Evolutionary conservation across 2,797 vertebrate genomes (phyloP).

Genomic region (Mycteria americana): DNA sequence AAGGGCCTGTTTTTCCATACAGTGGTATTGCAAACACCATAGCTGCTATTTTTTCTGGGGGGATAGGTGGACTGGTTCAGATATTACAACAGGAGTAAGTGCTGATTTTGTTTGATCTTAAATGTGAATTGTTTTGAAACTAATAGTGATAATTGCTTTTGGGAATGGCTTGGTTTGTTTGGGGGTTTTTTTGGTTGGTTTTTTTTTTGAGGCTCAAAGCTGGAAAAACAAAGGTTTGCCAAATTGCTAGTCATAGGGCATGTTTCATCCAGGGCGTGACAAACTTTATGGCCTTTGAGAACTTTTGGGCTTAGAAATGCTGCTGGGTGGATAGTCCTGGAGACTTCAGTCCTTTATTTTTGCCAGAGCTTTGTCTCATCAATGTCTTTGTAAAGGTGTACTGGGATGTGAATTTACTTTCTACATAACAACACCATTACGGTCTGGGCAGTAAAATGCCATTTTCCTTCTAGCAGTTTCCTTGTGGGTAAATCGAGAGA

Average conservation of each 20-base stretch:
- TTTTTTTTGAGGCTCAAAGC: not conserved
- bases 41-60: not conserved
- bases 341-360: not conserved
- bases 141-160: not conserved
- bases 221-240: conserved; percentile 60
- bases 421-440: not conserved
- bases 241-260: conserved; percentile 24
- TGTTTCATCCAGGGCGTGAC: conserved; percentile 17
- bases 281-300: not conserved
- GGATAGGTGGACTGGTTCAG: not conserved
- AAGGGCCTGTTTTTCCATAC: not conserved
- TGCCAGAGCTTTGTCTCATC: conserved; percentile 12
- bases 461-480: not conserved
- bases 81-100: not conserved
- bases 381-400: rapidly evolving
- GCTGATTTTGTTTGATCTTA: not conserved
- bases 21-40: not conserved
- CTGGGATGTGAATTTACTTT: not conserved
- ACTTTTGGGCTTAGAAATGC: not conserved
- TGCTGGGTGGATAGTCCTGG: conserved; percentile 1
- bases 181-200: not conserved
- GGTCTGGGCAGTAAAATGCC: not conserved
- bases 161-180: not conserved
- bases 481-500: not conserved
- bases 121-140: not conserved